Base-by-base conservation (phyloP, 2,113 vertebrate genomes). In the Microcebus griseorufus region DNA sequence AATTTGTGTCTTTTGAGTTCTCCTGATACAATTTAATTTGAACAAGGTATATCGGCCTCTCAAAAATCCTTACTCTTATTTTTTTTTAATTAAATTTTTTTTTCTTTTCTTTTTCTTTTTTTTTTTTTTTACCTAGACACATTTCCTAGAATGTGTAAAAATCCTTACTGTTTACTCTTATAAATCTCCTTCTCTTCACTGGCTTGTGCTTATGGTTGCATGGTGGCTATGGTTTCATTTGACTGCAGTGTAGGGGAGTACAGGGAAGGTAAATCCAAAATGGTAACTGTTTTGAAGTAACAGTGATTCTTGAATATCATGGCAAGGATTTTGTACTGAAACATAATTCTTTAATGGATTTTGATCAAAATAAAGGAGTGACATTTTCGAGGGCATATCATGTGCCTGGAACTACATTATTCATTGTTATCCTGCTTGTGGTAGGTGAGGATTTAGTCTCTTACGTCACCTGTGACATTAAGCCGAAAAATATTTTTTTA, bases 1-100 rank as follows among this genome's bases (percentile, higher is more conserved):
- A 88, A 37, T 70, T 29, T 96, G 17, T 80, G n/a, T 51, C 12
- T 20, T 97, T 76, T 93, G 67, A 90, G 48, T 86, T 96, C 67
- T 64, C 53, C 67, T 70, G 42, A 87, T 78, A 39, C 76, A 69
- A 93, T 55, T 86, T 76, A 55, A 81, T 48, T 73, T 88, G n/a
- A 64, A 37, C 16, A 34, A 65, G 37, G 7, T 72, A 29, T 29
- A 39, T 64, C 53, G 65, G 3, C 42, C 86, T 81, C 51, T 65
- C 60, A 76, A n/a, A 64, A 80, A 86, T 55, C 29, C 37, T 91
- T 67, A 45, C 2, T 93, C 25, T 39, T 64, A 6, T 58, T 58
- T 58, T 58, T 55, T 58, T 58, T 58, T 58, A 20, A 58, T 18
- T 55, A 55, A 55, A 5, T 17, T 53, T 45, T 45, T 13, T 13